Base-by-base conservation (phyloP, 2,888 invertebrate genomes). In the Drosophila hamatofila region DNA sequence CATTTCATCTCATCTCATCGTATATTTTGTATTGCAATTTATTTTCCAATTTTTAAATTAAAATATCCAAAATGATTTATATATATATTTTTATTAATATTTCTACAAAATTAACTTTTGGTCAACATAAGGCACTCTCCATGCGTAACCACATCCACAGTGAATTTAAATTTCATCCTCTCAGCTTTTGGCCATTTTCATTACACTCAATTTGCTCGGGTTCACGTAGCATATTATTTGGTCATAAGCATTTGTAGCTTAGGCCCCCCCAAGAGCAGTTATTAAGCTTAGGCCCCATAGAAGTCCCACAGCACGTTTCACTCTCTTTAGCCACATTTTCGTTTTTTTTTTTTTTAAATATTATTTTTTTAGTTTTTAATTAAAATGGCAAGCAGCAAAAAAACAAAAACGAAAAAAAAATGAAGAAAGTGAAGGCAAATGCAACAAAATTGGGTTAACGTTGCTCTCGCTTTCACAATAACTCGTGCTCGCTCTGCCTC, bases 371-470 rank as follows among this genome's bases (percentile, higher is more conserved):
- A 57, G 35, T 56, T 78, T 78, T 78, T 78, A 83, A 83, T 83
- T 83, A 86, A 83, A 83, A 80, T 83, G 72, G 76, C 72, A 73
- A 69, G n/a, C 11, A 11, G 76, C 63, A 56, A 35, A 55, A 55
- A 56, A 61, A 66, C 12, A 11, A 41, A 41, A 39, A n/a, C 2
- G 68, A 65, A 37, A 27, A n/a, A 48, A 48, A 48, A 12, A 12
- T 48, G 48, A 48, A 30, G 48, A 30, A 37, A 21, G 11, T 56
- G 41, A 65, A 63, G 57, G 57, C 68, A 65, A 72, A 68, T 51
- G 62, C 48, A 55, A 46, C 71, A 73, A 79, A 85, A 83, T 61
- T 80, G 81, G 87, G 87, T 83, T 83, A 83, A 78, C 78, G 73
- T 71, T 75, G 72, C 56, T 12, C 33, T 39, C 54, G 48, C 35